Evolutionary conservation across 64 coral and sea anemone species (phyloP), one percentile per base, ranked within the genome.

Genomic region (Montipora efflorescens): DNA sequence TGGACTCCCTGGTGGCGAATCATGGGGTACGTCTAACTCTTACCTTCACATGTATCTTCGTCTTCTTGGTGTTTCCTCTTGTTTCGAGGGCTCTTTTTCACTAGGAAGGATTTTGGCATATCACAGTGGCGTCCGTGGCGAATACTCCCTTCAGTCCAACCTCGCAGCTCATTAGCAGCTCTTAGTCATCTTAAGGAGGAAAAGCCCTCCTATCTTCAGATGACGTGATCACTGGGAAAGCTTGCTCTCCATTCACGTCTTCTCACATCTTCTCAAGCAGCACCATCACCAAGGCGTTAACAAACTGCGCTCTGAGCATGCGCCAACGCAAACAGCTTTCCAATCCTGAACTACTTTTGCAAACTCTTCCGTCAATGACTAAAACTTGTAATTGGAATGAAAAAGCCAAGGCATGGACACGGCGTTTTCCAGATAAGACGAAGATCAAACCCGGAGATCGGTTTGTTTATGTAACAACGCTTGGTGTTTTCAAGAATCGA

Each of bases 101-200:
- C 85, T 16, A 93, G 77, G 78, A 93, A 93, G 51, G 92, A 93
- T 74, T 78, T 93, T 67, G 92, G 92, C 92, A 93, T 93, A 87
- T 86, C 82, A 69, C 62, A 47, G 45, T 23, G 19, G 47, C 82
- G 43, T 71, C 36, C 15, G 47, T 64, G 43, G 7, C 66, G 13
- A 12, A 44, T 50, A 19, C 36, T 72, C 19, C 44, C 47, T 72
- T 59, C 21, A 22, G 3, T 64, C 82, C 66, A 86, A 72, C 64
- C 13, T 2, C 62, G 7, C 82, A 23, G 16, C 82, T 71, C 82
- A 86, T 86, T 64, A n/a, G 68, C 21, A 86, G 82, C 5, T 71
- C 8, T 18, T 49, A 71, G 64, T 19, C 82, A 72, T 21, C 64
- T 72, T n/a, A 71, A 48, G 64, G 66, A 71, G 66, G 82, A 51